Percentiles rank a stretch among this genome's conserved stretches.
Conservation (phyloP, 2,888 invertebrate genomes). For the Drosophila macrothrix region DNA sequence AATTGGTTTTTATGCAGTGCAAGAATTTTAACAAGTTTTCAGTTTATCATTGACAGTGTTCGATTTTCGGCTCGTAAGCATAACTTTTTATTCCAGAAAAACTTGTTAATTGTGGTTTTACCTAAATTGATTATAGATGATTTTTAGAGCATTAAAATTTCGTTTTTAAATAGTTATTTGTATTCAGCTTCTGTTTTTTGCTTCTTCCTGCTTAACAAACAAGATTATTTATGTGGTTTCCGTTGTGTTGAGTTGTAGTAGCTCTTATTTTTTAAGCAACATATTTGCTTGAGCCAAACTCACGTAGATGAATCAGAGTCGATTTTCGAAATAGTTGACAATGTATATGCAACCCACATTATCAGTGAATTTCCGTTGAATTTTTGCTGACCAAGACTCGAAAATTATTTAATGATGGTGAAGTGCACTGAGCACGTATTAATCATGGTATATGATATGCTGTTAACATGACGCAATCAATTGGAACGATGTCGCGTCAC, state of each 20-base stretch:
- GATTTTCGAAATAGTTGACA: conserved; percentile 18
- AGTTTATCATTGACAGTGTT: too few relatives aligned
- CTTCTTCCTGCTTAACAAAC: conserved; percentile 7
- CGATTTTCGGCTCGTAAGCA: background rate
- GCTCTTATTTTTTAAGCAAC: background rate
- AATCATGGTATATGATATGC: conserved; percentile 44
- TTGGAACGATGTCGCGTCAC: conserved; percentile 48
- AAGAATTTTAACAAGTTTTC: background rate
- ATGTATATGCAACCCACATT: conserved; percentile 36
- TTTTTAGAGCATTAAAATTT: background rate
- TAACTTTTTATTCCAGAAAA: background rate
- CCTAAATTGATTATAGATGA: background rate
- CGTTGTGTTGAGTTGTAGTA: conserved; percentile 5
- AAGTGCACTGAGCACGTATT: conserved; percentile 67
- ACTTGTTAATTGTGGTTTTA: background rate
- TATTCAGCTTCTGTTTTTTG: background rate
- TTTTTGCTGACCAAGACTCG: conserved; percentile 18
- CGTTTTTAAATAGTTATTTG: background rate
- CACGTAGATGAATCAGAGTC: conserved; percentile 59
- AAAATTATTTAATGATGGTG: conserved; percentile 3
- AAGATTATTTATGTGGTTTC: conserved; percentile 25
- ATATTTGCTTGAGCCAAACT: conserved; percentile 34
- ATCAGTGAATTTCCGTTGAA: conserved; percentile 65
- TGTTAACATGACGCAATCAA: conserved; percentile 67
- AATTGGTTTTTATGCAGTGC: background rate